Percentiles rank a stretch among this genome's conserved stretches.
phyloP scores from a whole-genome alignment of 2,888 invertebrate species.

The Hypolimnas misippus region DNA sequence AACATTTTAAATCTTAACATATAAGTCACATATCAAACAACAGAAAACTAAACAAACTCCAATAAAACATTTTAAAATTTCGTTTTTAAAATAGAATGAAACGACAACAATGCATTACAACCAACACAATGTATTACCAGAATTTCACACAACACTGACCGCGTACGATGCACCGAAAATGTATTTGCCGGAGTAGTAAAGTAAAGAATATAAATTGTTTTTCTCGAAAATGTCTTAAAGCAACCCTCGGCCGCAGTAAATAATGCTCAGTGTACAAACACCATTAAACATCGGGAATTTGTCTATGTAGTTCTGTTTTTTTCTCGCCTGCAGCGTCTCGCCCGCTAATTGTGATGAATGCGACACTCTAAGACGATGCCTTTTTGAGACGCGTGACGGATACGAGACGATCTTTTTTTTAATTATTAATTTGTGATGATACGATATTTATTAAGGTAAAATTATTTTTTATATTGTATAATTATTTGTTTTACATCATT shows the following conservation, averaged over 20 bases:
- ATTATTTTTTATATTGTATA: too few relatives aligned
- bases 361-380: slow-evolving; percentile 42
- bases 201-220: slow-evolving; percentile 29
- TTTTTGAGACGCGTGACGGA: slow-evolving; percentile 28
- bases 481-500: too few relatives aligned
- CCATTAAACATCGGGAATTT: slow-evolving; percentile 48
- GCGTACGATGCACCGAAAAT: slow-evolving; percentile 16
- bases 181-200: slow-evolving; percentile 3
- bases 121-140: slow-evolving; percentile 21
- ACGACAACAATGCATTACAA: slow-evolving; percentile 9
- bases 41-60: not conserved
- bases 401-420: slow-evolving; percentile 20
- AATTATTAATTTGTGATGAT: too few relatives aligned
- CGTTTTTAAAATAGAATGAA: slow-evolving; percentile 15
- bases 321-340: slow-evolving; percentile 50
- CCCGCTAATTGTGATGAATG: slow-evolving; percentile 70
- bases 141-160: slow-evolving; percentile 26
- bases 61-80: not conserved
- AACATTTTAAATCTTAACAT: too few relatives aligned
- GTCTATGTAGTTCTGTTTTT: slow-evolving; percentile 50
- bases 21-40: not conserved
- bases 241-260: slow-evolving; percentile 40
- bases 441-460: too few relatives aligned
- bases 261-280: slow-evolving; percentile 47
- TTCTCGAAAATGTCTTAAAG: slow-evolving; percentile 34